Base-by-base conservation (phyloP, 1,140 invertebrate genomes). In the Rhagoletis pomonella region DNA sequence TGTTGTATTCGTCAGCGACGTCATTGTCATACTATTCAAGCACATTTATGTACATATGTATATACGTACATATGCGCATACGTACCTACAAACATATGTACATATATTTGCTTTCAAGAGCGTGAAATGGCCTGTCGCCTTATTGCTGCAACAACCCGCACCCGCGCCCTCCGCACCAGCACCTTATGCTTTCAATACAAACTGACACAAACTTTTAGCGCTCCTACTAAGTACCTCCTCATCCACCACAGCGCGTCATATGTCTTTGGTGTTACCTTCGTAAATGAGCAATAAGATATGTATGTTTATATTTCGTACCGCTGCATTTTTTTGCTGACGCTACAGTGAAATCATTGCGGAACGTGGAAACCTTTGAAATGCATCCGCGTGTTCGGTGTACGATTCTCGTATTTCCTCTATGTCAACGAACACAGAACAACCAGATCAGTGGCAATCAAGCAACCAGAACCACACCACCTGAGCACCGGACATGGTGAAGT, bases 361-460 rank as follows among this genome's bases (percentile, higher is more conserved):
- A 65, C 62, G 44, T 86, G 44, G 85, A 86, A 86, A 86, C 85
- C 85, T 86, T 64, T 65, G 62, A 86, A 86, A 86, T 65, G 64
- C 85, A 60, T 62, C 17, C 84, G 85, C 62, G 44, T 62, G 29
- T 55, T 85, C 10, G 10, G 6, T 50, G 14, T 81, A 17, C 44
- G 17, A 50, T 81, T 81, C 73, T 55, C 73, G 4, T 50, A 29
- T 85, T 85, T 85, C 84, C 55, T 62, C 58, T 14, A 29, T 29
- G 12, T 9, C 5, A 29, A 44, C 58, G 29, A 17, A 12, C 58
- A 14, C 42, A 86, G 19, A 10, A 44, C 39, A 86, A 67, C 42
- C 59, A 42, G 60, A 50, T 86, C 85, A 86, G 42, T 10, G 39
- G 44, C 62, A 64, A 12, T 17, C 12, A 64, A 62, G 29, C 7